Percentiles rank a stretch among this genome's conserved stretches.
phyloP scores from a whole-genome alignment of 2,888 invertebrate genomes.

The Baronia brevicornis region DNA sequence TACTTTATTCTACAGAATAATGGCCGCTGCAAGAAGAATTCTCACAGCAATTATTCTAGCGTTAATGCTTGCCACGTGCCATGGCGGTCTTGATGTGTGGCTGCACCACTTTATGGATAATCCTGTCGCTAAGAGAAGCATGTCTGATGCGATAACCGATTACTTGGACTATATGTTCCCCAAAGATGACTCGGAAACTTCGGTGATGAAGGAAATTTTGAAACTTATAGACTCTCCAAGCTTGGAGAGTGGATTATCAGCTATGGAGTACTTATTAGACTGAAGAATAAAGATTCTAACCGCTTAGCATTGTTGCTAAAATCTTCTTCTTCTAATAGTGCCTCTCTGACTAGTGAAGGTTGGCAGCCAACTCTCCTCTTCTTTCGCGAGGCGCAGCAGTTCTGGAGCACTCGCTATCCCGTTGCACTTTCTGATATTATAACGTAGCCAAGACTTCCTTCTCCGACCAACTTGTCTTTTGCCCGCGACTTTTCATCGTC shows the following conservation, averaged over 20 bases:
- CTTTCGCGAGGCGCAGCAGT: too few relatives aligned
- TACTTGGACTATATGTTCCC: conserved; percentile 50
- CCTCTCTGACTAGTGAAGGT: too few relatives aligned
- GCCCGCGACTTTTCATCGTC: too few relatives aligned
- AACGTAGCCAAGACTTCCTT: too few relatives aligned
- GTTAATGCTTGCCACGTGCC: conserved; percentile 23
- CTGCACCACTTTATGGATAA: conserved; percentile 21
- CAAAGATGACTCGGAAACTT: conserved; percentile 51
- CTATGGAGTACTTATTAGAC: conserved; percentile 28
- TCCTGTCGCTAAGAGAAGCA: conserved; percentile 29
- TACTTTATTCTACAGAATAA: conserved; percentile 29
- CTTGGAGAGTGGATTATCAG: conserved; percentile 24
- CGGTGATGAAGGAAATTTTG: conserved; percentile 49
- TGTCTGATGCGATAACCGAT: conserved; percentile 43
- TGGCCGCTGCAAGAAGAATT: conserved; percentile 22
- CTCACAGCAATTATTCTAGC: conserved; percentile 21
- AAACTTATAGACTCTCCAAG: conserved; percentile 31
- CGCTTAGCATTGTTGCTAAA: too few relatives aligned
- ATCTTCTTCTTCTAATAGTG: too few relatives aligned
- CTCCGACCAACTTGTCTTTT: too few relatives aligned
- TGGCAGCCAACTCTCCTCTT: too few relatives aligned
- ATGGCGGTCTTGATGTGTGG: conserved; percentile 26
- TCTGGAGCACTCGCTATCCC: too few relatives aligned
- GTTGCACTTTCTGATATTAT: too few relatives aligned
- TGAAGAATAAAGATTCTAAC: conserved; percentile 9